Evolutionary conservation across 2,797 vertebrate genomes (phyloP).

Genomic region (Eidolon dupreanum): DNA sequence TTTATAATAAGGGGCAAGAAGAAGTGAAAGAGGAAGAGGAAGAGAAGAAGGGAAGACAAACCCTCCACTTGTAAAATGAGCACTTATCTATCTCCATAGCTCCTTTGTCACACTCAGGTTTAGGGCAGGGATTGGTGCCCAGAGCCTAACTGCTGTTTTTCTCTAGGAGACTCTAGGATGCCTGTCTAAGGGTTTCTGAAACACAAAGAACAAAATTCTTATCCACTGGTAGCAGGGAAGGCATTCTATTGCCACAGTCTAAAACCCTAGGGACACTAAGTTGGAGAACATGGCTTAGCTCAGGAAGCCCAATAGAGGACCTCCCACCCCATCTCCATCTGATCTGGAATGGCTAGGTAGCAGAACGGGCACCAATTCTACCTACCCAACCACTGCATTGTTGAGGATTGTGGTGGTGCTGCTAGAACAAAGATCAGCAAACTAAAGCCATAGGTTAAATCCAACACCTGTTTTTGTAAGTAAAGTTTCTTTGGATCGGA

Average conservation of each 20-base stretch:
- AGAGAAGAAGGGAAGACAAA: neutral
- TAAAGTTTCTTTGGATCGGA: neutral
- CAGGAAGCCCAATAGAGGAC: neutral
- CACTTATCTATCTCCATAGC: fast-evolving
- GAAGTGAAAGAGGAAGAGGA: neutral
- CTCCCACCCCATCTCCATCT: too few species aligned
- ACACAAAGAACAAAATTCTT: neutral
- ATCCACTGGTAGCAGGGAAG: neutral
- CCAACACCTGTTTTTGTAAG: neutral
- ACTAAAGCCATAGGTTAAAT: neutral
- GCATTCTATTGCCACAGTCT: neutral
- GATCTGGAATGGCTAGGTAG: neutral
- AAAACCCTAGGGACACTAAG: neutral
- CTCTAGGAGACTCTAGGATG: neutral
- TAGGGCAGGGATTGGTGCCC: neutral
- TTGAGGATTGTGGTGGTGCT: neutral
- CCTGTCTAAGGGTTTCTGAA: neutral
- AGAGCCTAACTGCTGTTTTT: neutral
- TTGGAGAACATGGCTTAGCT: neutral
- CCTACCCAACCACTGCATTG: neutral
- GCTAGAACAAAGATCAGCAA: neutral
- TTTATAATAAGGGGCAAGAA: neutral
- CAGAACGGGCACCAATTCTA: neutral
- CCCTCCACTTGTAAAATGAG: neutral
- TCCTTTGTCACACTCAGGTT: neutral